These are phyloP conservation scores for Aspidoscelis tigris DNA, from an alignment of 2,113 vertebrate species.

Conservation along the genomic window DNA sequence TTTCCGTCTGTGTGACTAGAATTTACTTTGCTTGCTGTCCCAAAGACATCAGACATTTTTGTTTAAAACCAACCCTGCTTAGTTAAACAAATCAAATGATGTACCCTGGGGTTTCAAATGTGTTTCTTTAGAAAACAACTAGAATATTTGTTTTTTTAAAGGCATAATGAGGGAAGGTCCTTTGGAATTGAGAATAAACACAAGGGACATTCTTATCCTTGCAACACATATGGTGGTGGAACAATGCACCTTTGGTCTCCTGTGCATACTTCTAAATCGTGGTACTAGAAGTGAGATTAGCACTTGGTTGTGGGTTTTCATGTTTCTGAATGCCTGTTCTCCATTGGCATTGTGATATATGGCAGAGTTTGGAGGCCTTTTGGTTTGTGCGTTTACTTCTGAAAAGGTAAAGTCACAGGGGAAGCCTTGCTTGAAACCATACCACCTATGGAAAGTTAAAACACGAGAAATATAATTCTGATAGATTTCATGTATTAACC, in stretches of 20 bases:
- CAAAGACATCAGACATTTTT: too few relatives aligned
- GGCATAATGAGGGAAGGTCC: background rate
- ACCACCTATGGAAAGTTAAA: background rate
- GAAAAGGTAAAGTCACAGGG: background rate
- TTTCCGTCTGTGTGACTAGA: too few relatives aligned
- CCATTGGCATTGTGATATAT: background rate
- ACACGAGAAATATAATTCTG: background rate
- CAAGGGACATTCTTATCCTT: background rate
- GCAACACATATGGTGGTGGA: background rate
- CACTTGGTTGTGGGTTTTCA: background rate
- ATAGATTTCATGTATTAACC: background rate
- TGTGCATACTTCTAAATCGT: background rate
- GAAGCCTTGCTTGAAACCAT: background rate
- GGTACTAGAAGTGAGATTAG: background rate
- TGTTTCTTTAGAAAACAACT: too few relatives aligned
- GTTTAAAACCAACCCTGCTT: too few relatives aligned
- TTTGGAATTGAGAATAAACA: background rate
- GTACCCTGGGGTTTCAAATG: too few relatives aligned
- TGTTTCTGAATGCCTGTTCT: background rate
- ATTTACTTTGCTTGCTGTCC: too few relatives aligned
- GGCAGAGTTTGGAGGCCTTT: background rate
- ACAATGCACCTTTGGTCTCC: background rate
- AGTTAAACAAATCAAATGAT: too few relatives aligned
- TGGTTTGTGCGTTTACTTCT: background rate
- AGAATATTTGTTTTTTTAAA: too few relatives aligned